phyloP scores from a whole-genome alignment of 1,140 invertebrate genomes.

The Panagrolaimus sp. region DNA sequence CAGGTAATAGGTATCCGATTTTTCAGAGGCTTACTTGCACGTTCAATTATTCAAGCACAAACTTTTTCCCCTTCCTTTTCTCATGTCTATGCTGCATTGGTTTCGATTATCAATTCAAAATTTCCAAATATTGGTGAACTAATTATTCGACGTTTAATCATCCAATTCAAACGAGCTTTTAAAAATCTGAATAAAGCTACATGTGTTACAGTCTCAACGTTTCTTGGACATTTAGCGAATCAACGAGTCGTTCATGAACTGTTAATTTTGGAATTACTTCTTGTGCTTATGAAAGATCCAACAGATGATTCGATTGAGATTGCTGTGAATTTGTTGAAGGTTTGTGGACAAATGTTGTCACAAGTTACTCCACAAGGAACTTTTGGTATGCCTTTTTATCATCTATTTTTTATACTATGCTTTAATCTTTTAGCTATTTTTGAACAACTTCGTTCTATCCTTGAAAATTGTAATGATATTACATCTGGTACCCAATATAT shows the following conservation, averaged over 20 bases:
- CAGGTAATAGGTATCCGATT: slow-evolving; percentile 17
- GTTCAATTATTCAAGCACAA: slow-evolving; percentile 93
- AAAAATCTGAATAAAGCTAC: slow-evolving; percentile 82
- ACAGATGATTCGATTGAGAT: slow-evolving; percentile 97
- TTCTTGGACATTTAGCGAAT: slow-evolving; percentile 94
- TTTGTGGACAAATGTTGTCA: slow-evolving; percentile 86
- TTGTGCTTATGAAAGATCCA: slow-evolving; percentile 82
- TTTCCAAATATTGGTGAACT: slow-evolving; percentile 96
- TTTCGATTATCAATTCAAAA: slow-evolving; percentile 90
- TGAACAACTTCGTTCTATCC: slow-evolving; percentile 83
- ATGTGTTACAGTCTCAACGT: slow-evolving; percentile 82
- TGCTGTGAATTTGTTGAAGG: slow-evolving; percentile 89
- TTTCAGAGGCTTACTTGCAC: slow-evolving; percentile 59
- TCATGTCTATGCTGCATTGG: slow-evolving; percentile 88
- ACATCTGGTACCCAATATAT: slow-evolving; percentile 91
- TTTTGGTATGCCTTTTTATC: no score
- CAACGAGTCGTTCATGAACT: slow-evolving; percentile 93
- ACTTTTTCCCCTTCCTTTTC: slow-evolving; percentile 95
- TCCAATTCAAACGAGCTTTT: slow-evolving; percentile 76
- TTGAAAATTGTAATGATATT: slow-evolving; percentile 66
- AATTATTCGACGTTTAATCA: slow-evolving; percentile 79
- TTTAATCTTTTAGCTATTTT: no score
- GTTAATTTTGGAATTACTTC: slow-evolving; percentile 86
- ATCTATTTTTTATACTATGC: no score
- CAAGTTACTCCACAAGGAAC: slow-evolving; percentile 84